These are phyloP conservation scores for Anhinga anhinga DNA, from an alignment of 2,113 vertebrate genomes.

Conservation along the genomic window DNA sequence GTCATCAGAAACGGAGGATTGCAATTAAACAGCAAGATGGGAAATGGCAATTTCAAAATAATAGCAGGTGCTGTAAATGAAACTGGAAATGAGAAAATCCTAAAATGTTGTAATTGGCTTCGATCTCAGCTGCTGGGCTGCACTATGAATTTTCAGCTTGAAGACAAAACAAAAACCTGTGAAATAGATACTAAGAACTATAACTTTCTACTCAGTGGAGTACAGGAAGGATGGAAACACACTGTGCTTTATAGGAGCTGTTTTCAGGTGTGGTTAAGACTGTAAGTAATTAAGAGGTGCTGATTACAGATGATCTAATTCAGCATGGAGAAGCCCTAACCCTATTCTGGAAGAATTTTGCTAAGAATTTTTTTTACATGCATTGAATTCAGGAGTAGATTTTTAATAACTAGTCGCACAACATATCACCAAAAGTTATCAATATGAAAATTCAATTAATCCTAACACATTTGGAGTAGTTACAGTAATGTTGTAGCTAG, in stretches of 20 bases:
- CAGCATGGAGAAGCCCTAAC: background rate
- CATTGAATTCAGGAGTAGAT: background rate
- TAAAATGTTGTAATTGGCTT: background rate
- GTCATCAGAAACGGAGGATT: background rate
- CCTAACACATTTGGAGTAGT: background rate
- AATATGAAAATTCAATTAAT: background rate
- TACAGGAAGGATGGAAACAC: background rate
- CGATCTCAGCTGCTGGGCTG: background rate
- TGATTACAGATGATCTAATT: background rate
- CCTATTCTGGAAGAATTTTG: background rate
- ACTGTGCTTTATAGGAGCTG: background rate
- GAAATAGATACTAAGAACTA: background rate
- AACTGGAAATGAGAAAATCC: background rate
- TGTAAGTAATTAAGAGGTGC: background rate
- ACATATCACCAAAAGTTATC: background rate
- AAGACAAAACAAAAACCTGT: background rate
- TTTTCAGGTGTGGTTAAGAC: background rate
- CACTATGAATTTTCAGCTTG: background rate
- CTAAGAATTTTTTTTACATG: accelerated
- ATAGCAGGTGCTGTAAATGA: background rate
- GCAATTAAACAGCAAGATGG: background rate
- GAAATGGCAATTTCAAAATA: background rate
- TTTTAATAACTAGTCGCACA: background rate
- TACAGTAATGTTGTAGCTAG: background rate
- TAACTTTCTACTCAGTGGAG: background rate